Evolutionary conservation across 2,888 invertebrate species (phyloP).

Genomic region (Hydropsyche betteni): DNA sequence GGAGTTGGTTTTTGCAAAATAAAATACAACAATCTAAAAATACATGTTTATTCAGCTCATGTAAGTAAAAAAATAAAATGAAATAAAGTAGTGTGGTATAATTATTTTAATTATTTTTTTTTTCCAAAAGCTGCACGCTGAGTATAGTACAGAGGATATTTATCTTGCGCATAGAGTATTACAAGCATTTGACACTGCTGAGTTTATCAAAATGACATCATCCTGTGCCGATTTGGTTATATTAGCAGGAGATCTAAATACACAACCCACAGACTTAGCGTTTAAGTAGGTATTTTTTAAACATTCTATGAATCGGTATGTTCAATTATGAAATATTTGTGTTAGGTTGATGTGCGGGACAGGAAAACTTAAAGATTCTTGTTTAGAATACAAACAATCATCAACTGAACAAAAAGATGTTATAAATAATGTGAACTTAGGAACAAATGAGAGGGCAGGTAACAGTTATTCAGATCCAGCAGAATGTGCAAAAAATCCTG

Average conservation of each 20-base stretch:
- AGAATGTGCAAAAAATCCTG: slow-evolving; percentile 65
- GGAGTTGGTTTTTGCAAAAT: slow-evolving; percentile 87
- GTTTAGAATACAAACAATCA: slow-evolving; percentile 53
- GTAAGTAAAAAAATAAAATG: slow-evolving; percentile 66
- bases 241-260: slow-evolving; percentile 94
- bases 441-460: slow-evolving; percentile 81
- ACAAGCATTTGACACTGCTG: slow-evolving; percentile 94
- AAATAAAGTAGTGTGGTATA: background rate
- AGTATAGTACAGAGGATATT: slow-evolving; percentile 87
- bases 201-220: slow-evolving; percentile 89
- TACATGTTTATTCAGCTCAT: slow-evolving; percentile 94
- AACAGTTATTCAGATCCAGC: slow-evolving; percentile 82
- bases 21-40: slow-evolving; percentile 70
- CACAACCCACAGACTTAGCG: slow-evolving; percentile 86
- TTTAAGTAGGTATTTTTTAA: slow-evolving; percentile 65
- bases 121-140: slow-evolving; percentile 83
- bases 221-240: slow-evolving; percentile 82
- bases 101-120: slow-evolving; percentile 53
- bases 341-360: slow-evolving; percentile 67
- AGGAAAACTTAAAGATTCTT: slow-evolving; percentile 67
- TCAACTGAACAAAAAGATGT: slow-evolving; percentile 52
- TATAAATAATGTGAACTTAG: slow-evolving; percentile 56
- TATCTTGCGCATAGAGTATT: slow-evolving; percentile 92
- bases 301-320: slow-evolving; percentile 43
- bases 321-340: slow-evolving; percentile 36